Percentiles rank a stretch among this genome's conserved stretches.
These are phyloP conservation scores for Apamea sordens DNA, from an alignment of 2,888 invertebrate species.

Conservation along the genomic window DNA sequence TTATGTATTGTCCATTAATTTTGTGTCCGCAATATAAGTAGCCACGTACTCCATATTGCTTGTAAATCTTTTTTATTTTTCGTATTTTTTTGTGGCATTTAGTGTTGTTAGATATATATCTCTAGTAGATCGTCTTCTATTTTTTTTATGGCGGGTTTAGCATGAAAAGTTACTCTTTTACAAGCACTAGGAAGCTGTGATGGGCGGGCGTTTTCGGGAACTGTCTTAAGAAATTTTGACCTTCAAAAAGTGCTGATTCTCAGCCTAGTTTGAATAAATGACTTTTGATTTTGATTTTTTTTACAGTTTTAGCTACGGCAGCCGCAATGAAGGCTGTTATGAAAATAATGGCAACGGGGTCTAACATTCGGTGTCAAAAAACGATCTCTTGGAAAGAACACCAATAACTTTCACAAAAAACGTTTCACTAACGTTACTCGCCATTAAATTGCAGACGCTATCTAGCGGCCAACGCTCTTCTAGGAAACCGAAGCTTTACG, in stretches of 20 bases:
- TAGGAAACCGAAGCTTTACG: too few relatives aligned
- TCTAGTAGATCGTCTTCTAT: not conserved
- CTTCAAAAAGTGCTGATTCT: too few relatives aligned
- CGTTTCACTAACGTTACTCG: not conserved
- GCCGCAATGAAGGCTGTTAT: too few relatives aligned
- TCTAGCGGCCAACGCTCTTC: not conserved
- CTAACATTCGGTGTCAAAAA: not conserved
- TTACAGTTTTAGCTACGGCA: too few relatives aligned
- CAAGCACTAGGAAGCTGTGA: too few relatives aligned
- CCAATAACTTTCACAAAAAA: not conserved
- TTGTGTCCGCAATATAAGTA: constrained; percentile 45
- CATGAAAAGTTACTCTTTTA: not conserved
- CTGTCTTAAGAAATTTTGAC: too few relatives aligned
- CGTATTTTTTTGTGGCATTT: constrained; percentile 15
- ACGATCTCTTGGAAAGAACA: not conserved
- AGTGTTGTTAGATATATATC: not conserved
- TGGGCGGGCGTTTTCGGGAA: too few relatives aligned
- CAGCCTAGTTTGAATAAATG: too few relatives aligned
- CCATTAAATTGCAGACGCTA: not conserved
- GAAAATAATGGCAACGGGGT: too few relatives aligned
- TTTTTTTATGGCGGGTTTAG: not conserved
- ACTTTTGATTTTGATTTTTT: too few relatives aligned
- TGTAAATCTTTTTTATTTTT: constrained; percentile 58
- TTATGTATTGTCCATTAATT: constrained; percentile 56
- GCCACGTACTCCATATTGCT: constrained; percentile 48